phyloP scores from a whole-genome alignment of 2,888 invertebrate genomes.

The Acleris literana region DNA sequence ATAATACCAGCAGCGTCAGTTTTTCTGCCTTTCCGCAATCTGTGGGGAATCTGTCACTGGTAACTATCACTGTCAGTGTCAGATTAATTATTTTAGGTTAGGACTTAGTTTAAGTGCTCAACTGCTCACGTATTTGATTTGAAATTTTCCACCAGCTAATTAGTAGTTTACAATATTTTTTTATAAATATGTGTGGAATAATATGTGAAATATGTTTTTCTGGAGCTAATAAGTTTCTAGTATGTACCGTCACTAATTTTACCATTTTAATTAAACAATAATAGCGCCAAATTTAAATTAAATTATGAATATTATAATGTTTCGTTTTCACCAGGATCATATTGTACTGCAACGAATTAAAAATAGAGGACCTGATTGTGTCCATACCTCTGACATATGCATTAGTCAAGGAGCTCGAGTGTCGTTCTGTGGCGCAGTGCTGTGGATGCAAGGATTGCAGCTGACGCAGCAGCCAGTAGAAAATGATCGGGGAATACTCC shows the following conservation, averaged over 20 bases:
- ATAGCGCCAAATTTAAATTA: constrained; percentile 26
- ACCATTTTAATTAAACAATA: not conserved
- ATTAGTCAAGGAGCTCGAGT: constrained; percentile 45
- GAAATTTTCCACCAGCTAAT: not conserved
- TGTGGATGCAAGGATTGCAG: constrained; percentile 92
- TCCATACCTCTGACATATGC: constrained; percentile 49
- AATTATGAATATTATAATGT: no score
- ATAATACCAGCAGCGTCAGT: no score
- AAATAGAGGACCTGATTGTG: constrained; percentile 84
- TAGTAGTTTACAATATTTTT: constrained; percentile 1
- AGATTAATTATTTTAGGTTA: no score
- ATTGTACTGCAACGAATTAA: constrained; percentile 66
- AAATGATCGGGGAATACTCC: constrained; percentile 84
- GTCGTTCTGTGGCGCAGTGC: constrained; percentile 84
- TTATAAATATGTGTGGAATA: constrained; percentile 79
- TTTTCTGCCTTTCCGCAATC: no score
- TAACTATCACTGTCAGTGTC: no score
- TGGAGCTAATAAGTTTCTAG: constrained; percentile 43
- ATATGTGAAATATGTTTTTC: constrained; percentile 69
- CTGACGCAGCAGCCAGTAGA: constrained; percentile 88
- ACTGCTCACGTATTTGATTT: not conserved
- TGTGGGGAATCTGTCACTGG: no score
- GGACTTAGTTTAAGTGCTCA: no score
- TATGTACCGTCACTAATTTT: constrained; percentile 38
- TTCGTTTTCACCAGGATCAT: constrained; percentile 60